Conservation (phyloP, 2,888 invertebrate species). For the Noctua pronuba region DNA sequence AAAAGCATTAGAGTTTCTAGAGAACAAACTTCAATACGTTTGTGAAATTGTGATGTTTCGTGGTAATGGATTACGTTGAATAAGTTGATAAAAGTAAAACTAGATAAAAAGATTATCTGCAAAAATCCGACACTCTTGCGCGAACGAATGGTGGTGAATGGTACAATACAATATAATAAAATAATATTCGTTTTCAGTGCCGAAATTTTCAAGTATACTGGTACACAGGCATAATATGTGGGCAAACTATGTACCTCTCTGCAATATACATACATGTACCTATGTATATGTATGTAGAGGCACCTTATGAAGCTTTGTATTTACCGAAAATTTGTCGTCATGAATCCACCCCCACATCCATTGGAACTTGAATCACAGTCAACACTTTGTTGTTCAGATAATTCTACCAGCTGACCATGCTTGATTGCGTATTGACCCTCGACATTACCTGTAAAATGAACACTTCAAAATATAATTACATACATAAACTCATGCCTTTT, state of each 20-base stretch:
- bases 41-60: too few relatives aligned
- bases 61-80: too few relatives aligned
- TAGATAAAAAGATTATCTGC: neutral
- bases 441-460: slow-evolving; percentile 55
- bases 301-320: neutral
- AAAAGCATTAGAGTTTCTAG: too few relatives aligned
- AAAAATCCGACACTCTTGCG: neutral
- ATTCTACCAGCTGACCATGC: neutral
- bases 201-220: too few relatives aligned
- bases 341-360: slow-evolving; percentile 37
- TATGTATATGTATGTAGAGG: too few relatives aligned
- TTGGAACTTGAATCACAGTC: slow-evolving; percentile 32
- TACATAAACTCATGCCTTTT: neutral
- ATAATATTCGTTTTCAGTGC: too few relatives aligned
- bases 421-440: slow-evolving; percentile 52
- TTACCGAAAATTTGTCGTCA: slow-evolving; percentile 41
- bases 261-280: neutral
- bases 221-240: neutral
- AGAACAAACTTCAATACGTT: too few relatives aligned
- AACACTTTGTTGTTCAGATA: slow-evolving; percentile 58
- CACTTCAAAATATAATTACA: neutral
- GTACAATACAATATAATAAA: too few relatives aligned
- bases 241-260: neutral
- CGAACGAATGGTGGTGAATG: too few relatives aligned
- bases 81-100: too few relatives aligned